Evolutionary conservation across 1,140 invertebrate species (phyloP).

Genomic region (Drosophila lacertosa): DNA sequence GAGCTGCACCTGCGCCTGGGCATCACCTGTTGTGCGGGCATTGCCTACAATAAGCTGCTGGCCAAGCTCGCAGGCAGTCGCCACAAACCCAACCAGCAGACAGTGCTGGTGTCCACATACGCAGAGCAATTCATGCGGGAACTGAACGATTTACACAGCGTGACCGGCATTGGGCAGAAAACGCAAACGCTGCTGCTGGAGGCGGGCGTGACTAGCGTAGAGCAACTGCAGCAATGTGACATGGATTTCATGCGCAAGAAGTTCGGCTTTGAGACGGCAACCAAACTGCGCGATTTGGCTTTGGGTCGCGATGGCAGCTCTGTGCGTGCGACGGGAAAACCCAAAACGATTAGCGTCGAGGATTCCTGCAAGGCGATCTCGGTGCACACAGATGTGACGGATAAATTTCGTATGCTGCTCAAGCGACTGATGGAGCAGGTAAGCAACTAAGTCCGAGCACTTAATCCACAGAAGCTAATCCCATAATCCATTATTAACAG

Average conservation of each 20-base stretch:
- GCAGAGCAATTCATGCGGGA: slow-evolving; percentile 87
- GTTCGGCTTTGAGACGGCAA: slow-evolving; percentile 88
- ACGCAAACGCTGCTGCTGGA: slow-evolving; percentile 87
- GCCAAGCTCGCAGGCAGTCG: slow-evolving; percentile 90
- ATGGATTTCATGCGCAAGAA: slow-evolving; percentile 86
- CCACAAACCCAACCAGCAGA: slow-evolving; percentile 93
- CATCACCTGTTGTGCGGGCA: slow-evolving; percentile 91
- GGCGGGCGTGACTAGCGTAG: slow-evolving; percentile 87
- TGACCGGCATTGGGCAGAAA: slow-evolving; percentile 90
- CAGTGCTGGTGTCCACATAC: slow-evolving; percentile 89
- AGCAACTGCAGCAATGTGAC: slow-evolving; percentile 87
- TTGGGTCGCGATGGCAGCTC: slow-evolving; percentile 88
- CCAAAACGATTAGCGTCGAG: slow-evolving; percentile 89
- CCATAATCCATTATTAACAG: slow-evolving; percentile 25
- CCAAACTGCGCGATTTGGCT: slow-evolving; percentile 88
- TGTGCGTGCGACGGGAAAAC: slow-evolving; percentile 89
- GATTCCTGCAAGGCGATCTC: slow-evolving; percentile 90
- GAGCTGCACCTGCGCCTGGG: slow-evolving; percentile 88
- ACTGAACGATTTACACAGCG: slow-evolving; percentile 86
- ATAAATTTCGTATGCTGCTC: slow-evolving; percentile 88
- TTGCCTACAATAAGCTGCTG: slow-evolving; percentile 92
- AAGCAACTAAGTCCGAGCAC: not conserved
- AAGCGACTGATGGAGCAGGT: slow-evolving; percentile 88
- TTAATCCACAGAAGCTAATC: not conserved
- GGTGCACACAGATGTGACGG: slow-evolving; percentile 88